Conservation (phyloP, 2,888 invertebrate species). For the Glaucopsyche alexis region DNA sequence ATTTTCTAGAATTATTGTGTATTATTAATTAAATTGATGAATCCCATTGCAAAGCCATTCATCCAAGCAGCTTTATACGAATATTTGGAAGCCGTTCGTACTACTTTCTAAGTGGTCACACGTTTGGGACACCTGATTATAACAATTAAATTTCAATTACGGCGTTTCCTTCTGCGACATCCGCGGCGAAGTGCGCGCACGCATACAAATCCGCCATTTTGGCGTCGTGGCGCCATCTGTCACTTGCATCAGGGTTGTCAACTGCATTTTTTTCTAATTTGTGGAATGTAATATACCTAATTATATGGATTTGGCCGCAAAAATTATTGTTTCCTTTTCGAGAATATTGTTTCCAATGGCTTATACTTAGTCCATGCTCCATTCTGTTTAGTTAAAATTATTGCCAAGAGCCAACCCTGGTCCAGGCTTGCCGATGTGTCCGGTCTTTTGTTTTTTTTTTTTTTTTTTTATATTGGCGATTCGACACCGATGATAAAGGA, state of each 20-base stretch:
- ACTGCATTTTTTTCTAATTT: neutral
- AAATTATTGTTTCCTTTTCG: too few relatives aligned
- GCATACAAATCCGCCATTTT: conserved; percentile 58
- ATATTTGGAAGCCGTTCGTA: too few relatives aligned
- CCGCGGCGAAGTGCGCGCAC: conserved; percentile 54
- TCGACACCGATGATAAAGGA: conserved; percentile 20
- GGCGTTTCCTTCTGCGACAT: conserved; percentile 60
- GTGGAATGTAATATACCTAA: too few relatives aligned
- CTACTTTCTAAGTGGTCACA: neutral
- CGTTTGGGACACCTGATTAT: conserved; percentile 37
- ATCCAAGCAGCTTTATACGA: too few relatives aligned
- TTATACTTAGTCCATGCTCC: neutral
- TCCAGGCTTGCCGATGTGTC: neutral
- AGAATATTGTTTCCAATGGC: too few relatives aligned
- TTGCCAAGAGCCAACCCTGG: neutral
- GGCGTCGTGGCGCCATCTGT: conserved; percentile 55
- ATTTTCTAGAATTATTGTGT: too few relatives aligned
- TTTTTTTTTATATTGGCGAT: neutral
- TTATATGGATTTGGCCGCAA: too few relatives aligned
- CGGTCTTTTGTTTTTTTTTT: neutral
- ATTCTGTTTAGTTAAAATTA: neutral
- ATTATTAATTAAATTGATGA: too few relatives aligned
- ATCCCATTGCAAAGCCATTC: too few relatives aligned
- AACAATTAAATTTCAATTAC: conserved; percentile 63
- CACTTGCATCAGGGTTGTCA: neutral